Conservation (phyloP, 1,140 invertebrate genomes). For the Lepidurus couesii region DNA sequence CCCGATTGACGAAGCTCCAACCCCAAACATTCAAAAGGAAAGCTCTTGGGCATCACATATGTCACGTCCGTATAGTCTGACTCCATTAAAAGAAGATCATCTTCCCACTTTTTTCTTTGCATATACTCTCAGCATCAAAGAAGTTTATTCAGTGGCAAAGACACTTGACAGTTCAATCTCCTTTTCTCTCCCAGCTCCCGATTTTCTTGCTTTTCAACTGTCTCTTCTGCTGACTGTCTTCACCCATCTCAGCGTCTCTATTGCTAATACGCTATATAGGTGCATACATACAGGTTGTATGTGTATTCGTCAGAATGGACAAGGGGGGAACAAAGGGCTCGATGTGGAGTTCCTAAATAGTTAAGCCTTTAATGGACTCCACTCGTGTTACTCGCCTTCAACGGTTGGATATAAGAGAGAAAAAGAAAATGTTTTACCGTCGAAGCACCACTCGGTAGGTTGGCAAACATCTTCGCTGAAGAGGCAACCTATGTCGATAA, state of each 20-base stretch:
- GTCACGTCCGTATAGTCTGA: background rate
- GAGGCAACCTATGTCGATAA: background rate
- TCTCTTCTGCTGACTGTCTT: background rate
- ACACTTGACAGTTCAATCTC: constrained; percentile 10
- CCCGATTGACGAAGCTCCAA: background rate
- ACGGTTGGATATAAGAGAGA: background rate
- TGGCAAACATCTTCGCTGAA: background rate
- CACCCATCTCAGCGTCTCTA: no score
- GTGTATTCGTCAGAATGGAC: background rate
- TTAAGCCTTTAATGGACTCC: background rate
- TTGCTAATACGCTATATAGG: background rate
- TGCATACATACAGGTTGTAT: background rate
- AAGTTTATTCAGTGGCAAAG: constrained; percentile 5
- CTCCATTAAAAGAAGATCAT: constrained; percentile 5
- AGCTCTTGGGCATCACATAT: background rate
- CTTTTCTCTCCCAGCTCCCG: background rate
- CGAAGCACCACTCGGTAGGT: constrained; percentile 1
- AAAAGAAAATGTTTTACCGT: background rate
- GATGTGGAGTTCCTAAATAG: background rate
- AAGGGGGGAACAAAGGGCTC: background rate
- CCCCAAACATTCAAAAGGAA: background rate
- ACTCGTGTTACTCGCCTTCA: background rate
- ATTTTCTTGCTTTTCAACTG: background rate
- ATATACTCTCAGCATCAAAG: background rate
- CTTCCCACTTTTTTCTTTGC: background rate